phyloP scores from a whole-genome alignment of 2,888 invertebrate genomes.

The Cephonodes hylas region DNA sequence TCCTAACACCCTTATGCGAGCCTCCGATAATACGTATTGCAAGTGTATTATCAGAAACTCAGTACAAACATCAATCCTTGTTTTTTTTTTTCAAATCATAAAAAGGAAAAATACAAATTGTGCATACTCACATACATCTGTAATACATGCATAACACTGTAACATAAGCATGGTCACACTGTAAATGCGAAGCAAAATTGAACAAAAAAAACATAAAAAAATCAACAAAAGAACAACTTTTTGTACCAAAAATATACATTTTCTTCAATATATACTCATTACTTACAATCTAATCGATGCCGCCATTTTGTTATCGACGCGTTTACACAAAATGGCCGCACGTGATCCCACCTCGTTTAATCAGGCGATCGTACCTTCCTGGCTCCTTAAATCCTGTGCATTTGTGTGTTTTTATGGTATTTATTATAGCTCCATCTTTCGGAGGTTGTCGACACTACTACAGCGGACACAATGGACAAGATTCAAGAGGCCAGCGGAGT shows the following conservation, averaged over 20 bases:
- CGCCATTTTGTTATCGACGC: slow-evolving; percentile 60
- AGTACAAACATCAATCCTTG: slow-evolving; percentile 43
- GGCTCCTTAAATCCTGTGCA: neutral
- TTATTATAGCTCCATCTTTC: neutral
- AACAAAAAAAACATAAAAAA: slow-evolving; percentile 36
- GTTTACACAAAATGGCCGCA: slow-evolving; percentile 65
- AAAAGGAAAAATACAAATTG: slow-evolving; percentile 65
- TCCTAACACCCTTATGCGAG: slow-evolving; percentile 7
- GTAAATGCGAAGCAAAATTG: slow-evolving; percentile 76
- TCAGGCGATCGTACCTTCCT: slow-evolving; percentile 6
- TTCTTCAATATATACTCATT: slow-evolving; percentile 64
- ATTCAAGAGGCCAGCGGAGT: slow-evolving; percentile 34
- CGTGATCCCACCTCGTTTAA: slow-evolving; percentile 44
- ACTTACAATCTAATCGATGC: slow-evolving; percentile 68
- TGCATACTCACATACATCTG: slow-evolving; percentile 78
- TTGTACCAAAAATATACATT: slow-evolving; percentile 67
- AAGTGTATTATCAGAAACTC: slow-evolving; percentile 53
- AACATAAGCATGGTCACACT: slow-evolving; percentile 77
- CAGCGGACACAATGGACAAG: slow-evolving; percentile 17
- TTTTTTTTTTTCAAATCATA: slow-evolving; percentile 30
- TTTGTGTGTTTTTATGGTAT: neutral
- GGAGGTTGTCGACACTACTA: neutral
- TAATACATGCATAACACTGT: slow-evolving; percentile 77
- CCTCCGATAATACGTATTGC: slow-evolving; percentile 10
- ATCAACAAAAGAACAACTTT: slow-evolving; percentile 63